These are phyloP conservation scores for Furnarius figulus DNA, from an alignment of 2,113 vertebrate species.

Conservation along the genomic window DNA sequence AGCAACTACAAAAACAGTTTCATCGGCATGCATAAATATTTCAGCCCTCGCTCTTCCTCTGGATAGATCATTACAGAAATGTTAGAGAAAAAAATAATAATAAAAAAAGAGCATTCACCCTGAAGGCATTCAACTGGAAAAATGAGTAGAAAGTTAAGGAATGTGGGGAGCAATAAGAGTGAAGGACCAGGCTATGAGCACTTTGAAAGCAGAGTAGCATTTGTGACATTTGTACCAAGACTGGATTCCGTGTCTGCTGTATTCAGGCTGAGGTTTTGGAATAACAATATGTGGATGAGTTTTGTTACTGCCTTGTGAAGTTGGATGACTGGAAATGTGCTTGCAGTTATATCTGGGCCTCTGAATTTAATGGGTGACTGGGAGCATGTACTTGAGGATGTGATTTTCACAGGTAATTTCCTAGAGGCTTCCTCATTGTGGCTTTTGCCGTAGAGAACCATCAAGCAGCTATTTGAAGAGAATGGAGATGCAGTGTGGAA, in stretches of 20 bases:
- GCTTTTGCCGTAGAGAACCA: not conserved
- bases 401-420: not conserved
- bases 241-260: not conserved
- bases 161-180: not conserved
- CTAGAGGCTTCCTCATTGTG: not conserved
- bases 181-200: not conserved
- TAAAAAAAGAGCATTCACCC: not conserved
- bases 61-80: not conserved
- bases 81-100: not conserved
- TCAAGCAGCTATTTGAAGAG: not conserved
- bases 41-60: not conserved
- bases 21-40: conserved; percentile 55
- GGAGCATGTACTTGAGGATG: not conserved
- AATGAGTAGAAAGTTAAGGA: not conserved
- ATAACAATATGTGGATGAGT: not conserved
- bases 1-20: conserved; percentile 7
- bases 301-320: not conserved
- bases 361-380: not conserved
- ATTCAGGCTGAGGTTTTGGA: not conserved
- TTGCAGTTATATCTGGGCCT: not conserved
- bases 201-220: not conserved
- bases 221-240: not conserved
- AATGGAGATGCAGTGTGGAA: not conserved
- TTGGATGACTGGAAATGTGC: rapidly evolving
- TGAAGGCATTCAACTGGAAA: not conserved